Percentiles rank a stretch among this genome's conserved stretches.
Conservation (phyloP, 2,797 vertebrate genomes). For the Carapus acus region DNA sequence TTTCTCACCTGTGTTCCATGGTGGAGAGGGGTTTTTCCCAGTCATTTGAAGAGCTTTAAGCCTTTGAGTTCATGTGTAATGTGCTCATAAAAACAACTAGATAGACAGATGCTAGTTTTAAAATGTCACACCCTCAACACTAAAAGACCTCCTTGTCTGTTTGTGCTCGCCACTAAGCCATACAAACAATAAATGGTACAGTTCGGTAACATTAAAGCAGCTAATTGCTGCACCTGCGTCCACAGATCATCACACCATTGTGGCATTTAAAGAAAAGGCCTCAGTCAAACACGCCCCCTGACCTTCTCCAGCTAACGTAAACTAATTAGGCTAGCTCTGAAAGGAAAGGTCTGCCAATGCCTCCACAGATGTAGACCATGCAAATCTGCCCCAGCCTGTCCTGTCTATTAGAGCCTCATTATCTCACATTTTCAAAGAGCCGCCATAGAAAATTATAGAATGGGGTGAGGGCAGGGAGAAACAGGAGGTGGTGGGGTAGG, state of each 20-base stretch:
- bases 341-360: slow-evolving; percentile 73
- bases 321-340: slow-evolving; percentile 87
- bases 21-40: slow-evolving; percentile 42
- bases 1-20: slow-evolving; percentile 39
- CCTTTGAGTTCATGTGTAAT: slow-evolving; percentile 54
- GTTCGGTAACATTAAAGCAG: slow-evolving; percentile 77
- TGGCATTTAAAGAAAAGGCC: slow-evolving; percentile 85
- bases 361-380: slow-evolving; percentile 69
- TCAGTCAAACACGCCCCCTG: slow-evolving; percentile 82
- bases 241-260: slow-evolving; percentile 88
- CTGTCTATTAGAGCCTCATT: slow-evolving; percentile 73
- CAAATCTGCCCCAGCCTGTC: slow-evolving; percentile 57
- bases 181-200: slow-evolving; percentile 74
- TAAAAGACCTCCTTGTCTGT: slow-evolving; percentile 81
- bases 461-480: slow-evolving; percentile 53
- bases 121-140: slow-evolving; percentile 71
- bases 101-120: slow-evolving; percentile 35
- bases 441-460: slow-evolving; percentile 50
- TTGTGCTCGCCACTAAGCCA: slow-evolving; percentile 68
- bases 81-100: slow-evolving; percentile 62
- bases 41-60: slow-evolving; percentile 41
- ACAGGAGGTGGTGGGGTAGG: slow-evolving; percentile 59
- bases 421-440: slow-evolving; percentile 76
- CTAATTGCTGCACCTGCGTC: slow-evolving; percentile 83
- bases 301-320: slow-evolving; percentile 96